Conservation (phyloP, 2,113 vertebrate species). For the Epinephelus fuscoguttatus region DNA sequence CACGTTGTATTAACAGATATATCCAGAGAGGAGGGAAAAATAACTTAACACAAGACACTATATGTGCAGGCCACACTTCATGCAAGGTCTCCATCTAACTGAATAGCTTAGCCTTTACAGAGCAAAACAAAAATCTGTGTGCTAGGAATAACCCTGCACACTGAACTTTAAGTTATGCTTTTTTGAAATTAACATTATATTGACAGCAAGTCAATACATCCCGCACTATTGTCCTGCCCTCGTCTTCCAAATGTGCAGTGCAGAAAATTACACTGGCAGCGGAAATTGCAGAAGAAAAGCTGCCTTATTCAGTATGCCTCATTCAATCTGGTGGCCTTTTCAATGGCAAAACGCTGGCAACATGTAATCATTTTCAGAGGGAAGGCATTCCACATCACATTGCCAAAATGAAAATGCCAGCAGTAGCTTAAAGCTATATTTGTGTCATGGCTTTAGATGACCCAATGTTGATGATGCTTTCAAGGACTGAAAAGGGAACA, state of each 20-base stretch:
- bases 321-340: slow-evolving; percentile 80
- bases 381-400: slow-evolving; percentile 62
- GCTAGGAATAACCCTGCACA: background rate
- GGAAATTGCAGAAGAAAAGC: slow-evolving; percentile 68
- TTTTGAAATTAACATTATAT: slow-evolving; percentile 30
- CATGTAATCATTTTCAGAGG: slow-evolving; percentile 73
- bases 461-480: slow-evolving; percentile 70
- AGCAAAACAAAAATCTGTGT: background rate
- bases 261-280: slow-evolving; percentile 58
- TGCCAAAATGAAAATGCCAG: slow-evolving; percentile 80
- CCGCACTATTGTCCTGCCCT: slow-evolving; percentile 14
- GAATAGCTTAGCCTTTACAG: slow-evolving; percentile 6
- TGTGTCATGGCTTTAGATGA: slow-evolving; percentile 74
- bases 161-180: slow-evolving; percentile 17
- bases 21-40: background rate
- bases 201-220: slow-evolving; percentile 41
- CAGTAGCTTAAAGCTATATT: slow-evolving; percentile 78
- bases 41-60: background rate
- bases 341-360: slow-evolving; percentile 68
- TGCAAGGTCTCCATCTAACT: background rate
- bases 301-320: slow-evolving; percentile 60
- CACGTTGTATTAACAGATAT: background rate
- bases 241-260: slow-evolving; percentile 27
- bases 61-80: background rate
- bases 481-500: slow-evolving; percentile 62